Percentiles rank a stretch among this genome's conserved stretches.
phyloP scores from a whole-genome alignment of 2,888 invertebrate species.

The Heliconius ismenius region DNA sequence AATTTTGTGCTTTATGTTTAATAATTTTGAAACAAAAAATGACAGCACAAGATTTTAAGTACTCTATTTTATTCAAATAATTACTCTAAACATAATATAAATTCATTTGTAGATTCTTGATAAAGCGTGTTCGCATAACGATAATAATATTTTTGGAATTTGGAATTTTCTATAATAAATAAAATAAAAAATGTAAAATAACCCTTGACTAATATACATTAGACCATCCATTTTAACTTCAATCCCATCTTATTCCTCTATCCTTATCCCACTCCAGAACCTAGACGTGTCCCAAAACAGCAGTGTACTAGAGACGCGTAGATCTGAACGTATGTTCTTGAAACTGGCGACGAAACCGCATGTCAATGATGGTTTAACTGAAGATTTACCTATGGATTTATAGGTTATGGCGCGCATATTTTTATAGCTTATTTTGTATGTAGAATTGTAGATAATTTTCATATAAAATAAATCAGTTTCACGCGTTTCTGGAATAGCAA shows the following conservation, averaged over 20 bases:
- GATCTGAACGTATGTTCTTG: constrained; percentile 56
- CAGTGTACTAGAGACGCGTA: constrained; percentile 56
- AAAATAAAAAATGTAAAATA: no score
- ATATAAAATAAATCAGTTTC: neutral
- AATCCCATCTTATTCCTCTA: neutral
- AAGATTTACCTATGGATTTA: constrained; percentile 19
- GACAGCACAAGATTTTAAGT: no score
- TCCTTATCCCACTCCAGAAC: constrained; percentile 29
- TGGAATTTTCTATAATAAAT: no score
- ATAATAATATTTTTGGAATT: no score
- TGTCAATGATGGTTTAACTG: constrained; percentile 50
- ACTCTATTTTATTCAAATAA: no score
- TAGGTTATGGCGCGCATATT: constrained; percentile 9
- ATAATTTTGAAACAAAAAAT: no score
- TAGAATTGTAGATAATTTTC: neutral
- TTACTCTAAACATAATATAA: no score
- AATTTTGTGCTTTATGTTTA: no score
- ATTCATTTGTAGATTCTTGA: no score
- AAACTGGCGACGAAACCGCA: constrained; percentile 54
- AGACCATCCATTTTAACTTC: neutral
- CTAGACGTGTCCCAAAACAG: constrained; percentile 42
- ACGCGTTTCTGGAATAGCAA: neutral
- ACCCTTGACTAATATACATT: neutral
- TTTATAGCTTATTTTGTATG: constrained; percentile 33
- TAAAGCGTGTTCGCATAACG: no score